Evolutionary conservation across 92 coral and sea anemone genomes (phyloP).

Genomic region (Phenganax subtilis): DNA sequence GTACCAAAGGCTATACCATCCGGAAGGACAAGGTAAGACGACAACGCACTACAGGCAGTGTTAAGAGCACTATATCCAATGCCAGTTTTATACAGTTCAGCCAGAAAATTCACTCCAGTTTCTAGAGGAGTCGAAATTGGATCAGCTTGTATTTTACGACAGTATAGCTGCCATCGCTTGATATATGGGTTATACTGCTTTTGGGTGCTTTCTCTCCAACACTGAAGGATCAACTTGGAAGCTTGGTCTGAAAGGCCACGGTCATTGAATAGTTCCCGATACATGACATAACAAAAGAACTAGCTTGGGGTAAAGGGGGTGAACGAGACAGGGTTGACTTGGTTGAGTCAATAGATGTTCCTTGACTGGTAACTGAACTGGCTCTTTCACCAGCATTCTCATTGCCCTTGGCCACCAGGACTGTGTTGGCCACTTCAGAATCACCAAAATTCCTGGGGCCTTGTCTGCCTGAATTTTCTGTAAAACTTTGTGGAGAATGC

Average conservation of each 20-base stretch:
- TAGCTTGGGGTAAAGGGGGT: slow-evolving; percentile 51
- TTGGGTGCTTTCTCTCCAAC: slow-evolving; percentile 41
- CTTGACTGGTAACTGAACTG: slow-evolving; percentile 40
- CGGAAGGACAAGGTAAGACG: slow-evolving; percentile 27
- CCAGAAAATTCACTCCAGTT: slow-evolving; percentile 38
- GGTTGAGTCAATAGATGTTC: slow-evolving; percentile 45
- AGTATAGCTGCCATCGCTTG: slow-evolving; percentile 17
- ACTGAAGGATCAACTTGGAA: slow-evolving; percentile 19
- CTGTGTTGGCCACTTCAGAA: slow-evolving; percentile 54
- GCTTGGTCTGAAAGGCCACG: slow-evolving; percentile 34
- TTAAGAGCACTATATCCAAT: slow-evolving; percentile 45
- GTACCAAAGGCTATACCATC: slow-evolving; percentile 41
- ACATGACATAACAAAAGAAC: slow-evolving; percentile 33
- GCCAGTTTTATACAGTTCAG: slow-evolving; percentile 38
- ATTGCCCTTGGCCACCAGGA: slow-evolving; percentile 49
- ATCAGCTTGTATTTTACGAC: slow-evolving; percentile 19
- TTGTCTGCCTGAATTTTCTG: slow-evolving; percentile 52
- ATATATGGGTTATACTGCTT: slow-evolving; percentile 29
- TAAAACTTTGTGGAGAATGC: slow-evolving; percentile 41
- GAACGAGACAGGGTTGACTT: slow-evolving; percentile 33
- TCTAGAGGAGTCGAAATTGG: slow-evolving; percentile 34
- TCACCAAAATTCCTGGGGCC: slow-evolving; percentile 45
- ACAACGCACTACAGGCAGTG: slow-evolving; percentile 50
- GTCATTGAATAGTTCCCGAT: slow-evolving; percentile 36
- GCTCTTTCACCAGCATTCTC: slow-evolving; percentile 37